Base-by-base conservation (phyloP, 2,888 invertebrate genomes). In the Bombylius major region DNA sequence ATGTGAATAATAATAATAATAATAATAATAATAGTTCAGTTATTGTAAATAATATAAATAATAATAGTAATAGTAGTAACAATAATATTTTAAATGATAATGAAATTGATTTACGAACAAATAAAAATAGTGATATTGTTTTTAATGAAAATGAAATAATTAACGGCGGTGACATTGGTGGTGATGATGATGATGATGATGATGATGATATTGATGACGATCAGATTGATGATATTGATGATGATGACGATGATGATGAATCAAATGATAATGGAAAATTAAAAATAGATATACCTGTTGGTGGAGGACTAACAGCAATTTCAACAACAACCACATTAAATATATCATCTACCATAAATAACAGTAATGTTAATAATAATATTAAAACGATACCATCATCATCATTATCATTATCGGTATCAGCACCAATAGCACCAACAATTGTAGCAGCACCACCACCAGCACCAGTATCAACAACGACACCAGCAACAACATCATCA, bases 41-140 rank as follows among this genome's bases (percentile, higher is more conserved):
- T 42, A 42, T 42, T 42, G 39, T 42, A 11, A 42, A 42, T 49
- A 44, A 33, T 31, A 42, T 51, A 48, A 55, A 55, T 45, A 57
- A 55, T 50, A 55, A 55, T 32, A 50, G 51, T 47, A 53, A 46
- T 52, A 49, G 36, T 49, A 42, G 50, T 56, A 56, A 56, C 49
- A 53, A 53, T 56, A 56, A 53, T 52, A 56, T 45, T 53, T 36
- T 46, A 46, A 49, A 39, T 49, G 42, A 44, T 49, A 31, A 47
- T 56, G 51, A 53, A 45, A 45, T 11, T 50, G 57, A 59, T 46
- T 46, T 56, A 56, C 57, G 56, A 59, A 58, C 57, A 53, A 56
- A 58, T 53, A 57, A 44, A 44, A 56, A 57, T 56, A 51, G 55
- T 55, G n/a, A 33, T 36, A 54, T 49, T 31, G 45, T 53, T 50